phyloP scores from a whole-genome alignment of 2,888 invertebrate species.

The Lydus trimaculatus region DNA sequence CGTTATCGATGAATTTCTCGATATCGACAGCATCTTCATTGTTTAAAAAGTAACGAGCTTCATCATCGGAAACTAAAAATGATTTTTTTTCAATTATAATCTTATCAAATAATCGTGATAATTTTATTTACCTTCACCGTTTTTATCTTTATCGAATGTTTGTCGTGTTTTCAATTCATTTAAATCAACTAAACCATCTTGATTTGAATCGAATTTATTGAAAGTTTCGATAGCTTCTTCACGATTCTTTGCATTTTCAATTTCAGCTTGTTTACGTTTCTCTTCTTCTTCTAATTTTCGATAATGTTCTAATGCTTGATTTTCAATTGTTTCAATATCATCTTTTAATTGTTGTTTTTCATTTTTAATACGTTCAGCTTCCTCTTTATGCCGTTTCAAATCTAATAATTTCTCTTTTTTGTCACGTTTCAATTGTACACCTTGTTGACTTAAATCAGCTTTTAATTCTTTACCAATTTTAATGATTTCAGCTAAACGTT shows the following conservation, averaged over 20 bases:
- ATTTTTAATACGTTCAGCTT: slow-evolving; percentile 79
- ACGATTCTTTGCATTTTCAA: slow-evolving; percentile 65
- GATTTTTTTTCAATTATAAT: slow-evolving; percentile 1
- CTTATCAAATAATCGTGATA: not conserved
- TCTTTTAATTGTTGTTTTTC: slow-evolving; percentile 80
- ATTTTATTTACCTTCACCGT: slow-evolving; percentile 69
- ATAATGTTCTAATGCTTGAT: slow-evolving; percentile 78
- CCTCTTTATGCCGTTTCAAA: slow-evolving; percentile 74
- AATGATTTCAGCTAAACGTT: slow-evolving; percentile 74
- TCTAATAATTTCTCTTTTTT: slow-evolving; percentile 74
- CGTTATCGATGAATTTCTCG: slow-evolving; percentile 71
- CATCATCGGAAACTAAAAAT: slow-evolving; percentile 79
- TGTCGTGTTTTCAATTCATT: slow-evolving; percentile 74
- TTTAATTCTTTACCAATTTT: slow-evolving; percentile 82
- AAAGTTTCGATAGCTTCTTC: slow-evolving; percentile 79
- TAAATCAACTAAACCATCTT: slow-evolving; percentile 75
- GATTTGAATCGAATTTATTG: slow-evolving; percentile 79
- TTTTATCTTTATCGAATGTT: slow-evolving; percentile 87
- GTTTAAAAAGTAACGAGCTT: slow-evolving; percentile 78
- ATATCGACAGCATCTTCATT: slow-evolving; percentile 72
- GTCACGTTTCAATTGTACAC: slow-evolving; percentile 75
- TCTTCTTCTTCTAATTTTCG: slow-evolving; percentile 73
- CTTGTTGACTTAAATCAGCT: slow-evolving; percentile 76
- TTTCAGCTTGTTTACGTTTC: slow-evolving; percentile 66
- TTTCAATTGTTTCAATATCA: slow-evolving; percentile 76